Conservation (phyloP, 2,797 vertebrate genomes). For the Trichosurus vulpecula region DNA sequence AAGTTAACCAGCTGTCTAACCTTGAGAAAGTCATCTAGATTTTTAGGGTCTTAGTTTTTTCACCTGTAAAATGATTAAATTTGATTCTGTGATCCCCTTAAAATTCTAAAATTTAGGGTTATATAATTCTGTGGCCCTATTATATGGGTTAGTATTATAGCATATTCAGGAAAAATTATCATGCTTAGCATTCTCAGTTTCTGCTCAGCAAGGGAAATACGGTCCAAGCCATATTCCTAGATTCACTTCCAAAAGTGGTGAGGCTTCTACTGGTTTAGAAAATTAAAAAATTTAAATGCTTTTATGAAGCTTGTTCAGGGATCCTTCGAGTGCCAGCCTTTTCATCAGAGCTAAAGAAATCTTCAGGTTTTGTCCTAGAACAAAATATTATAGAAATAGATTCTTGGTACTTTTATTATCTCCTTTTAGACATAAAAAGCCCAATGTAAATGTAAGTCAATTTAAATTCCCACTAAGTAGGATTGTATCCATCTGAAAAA, state of each 20-base stretch:
- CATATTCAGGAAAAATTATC: not conserved
- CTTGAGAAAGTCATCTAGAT: slow-evolving; percentile 9
- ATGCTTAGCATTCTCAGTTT: not conserved
- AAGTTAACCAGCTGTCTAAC: slow-evolving; percentile 20
- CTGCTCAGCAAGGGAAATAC: slow-evolving; percentile 45
- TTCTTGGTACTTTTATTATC: not conserved
- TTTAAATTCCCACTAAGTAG: slow-evolving; percentile 31
- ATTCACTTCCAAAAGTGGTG: slow-evolving; percentile 13
- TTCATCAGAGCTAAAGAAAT: slow-evolving; percentile 54
- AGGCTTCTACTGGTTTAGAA: slow-evolving; percentile 19
- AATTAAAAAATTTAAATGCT: not conserved
- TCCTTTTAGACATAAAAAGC: not conserved
- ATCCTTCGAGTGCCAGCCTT: not conserved
- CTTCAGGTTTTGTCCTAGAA: slow-evolving; percentile 24
- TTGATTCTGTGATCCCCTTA: not conserved
- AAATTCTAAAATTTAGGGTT: slow-evolving; percentile 4
- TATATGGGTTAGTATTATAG: slow-evolving; percentile 15
- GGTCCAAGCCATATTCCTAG: slow-evolving; percentile 12
- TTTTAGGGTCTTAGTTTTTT: slow-evolving; percentile 19
- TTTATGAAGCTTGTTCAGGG: slow-evolving; percentile 24
- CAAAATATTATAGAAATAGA: slow-evolving; percentile 43
- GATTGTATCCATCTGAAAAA: slow-evolving; percentile 36
- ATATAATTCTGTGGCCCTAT: not conserved
- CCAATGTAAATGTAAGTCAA: slow-evolving; percentile 45
- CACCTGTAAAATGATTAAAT: not conserved